Evolutionary conservation across 2,888 invertebrate species (phyloP), one percentile per base, ranked within the genome.

Genomic region (Amaurobius ferox): DNA sequence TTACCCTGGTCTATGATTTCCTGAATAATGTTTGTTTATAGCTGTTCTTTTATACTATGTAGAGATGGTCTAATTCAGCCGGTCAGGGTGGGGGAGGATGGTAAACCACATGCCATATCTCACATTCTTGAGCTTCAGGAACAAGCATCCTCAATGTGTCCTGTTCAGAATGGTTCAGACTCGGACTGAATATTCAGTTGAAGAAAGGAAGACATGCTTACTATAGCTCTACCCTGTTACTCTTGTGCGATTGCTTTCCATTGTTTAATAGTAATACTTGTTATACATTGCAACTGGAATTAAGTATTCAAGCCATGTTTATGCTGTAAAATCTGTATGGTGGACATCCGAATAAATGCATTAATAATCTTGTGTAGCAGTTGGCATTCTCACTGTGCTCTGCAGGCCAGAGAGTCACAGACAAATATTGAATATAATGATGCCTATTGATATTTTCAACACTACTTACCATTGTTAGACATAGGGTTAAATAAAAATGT

Each of bases 41-140:
- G 81, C 70, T 66, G 71, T 28, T 83, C 81, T 86, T 87, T 87
- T 79, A 81, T 74, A 71, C 74, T 70, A 88, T 90, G 79, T 89
- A 94, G 94, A 88, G 93, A 93, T 83, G 97, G 98, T 3, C 92
- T 96, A 13, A 94, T 99, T 77, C 94, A 95, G 91, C 98, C 98
- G 2, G 97, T 97, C 90, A 93, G 94, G 23, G 94, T 99, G 28
- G 98, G 97, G 0, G 94, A 94, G 55, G 98, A 98, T 92, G 99
- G 99, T 0, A 94, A 95, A 79, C 97, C 98, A 2, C 94, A 95
- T 89, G 95, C 98, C 0, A 93, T 98, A 28, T 95, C 95, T 61
- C 98, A 98, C 90, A 95, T 99, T 67, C 91, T 97, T 1, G 94
- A 98, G 91, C 91, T 98, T 87, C 94, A 96, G 44, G 76, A 80